Conservation (phyloP, 2,888 invertebrate genomes). For the Oegoconia quadripuncta region DNA sequence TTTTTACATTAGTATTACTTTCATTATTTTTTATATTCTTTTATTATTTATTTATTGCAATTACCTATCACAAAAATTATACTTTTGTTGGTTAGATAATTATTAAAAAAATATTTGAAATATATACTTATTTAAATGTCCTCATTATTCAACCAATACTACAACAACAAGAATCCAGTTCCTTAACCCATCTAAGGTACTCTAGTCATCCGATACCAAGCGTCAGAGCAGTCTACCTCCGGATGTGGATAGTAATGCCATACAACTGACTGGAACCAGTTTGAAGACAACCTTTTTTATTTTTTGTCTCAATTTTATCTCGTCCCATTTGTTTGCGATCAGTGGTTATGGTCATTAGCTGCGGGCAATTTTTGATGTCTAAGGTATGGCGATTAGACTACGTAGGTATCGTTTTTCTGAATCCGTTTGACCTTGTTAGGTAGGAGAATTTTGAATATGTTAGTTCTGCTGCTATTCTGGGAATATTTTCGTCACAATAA, state of each 20-base stretch:
- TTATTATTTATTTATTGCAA: no score
- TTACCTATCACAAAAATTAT: no score
- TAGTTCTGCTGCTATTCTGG: no score
- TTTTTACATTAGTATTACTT: no score
- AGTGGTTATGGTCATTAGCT: slow-evolving; percentile 45
- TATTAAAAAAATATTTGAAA: no score
- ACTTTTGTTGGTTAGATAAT: no score
- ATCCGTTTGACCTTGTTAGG: slow-evolving; percentile 28
- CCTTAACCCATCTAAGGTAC: not conserved
- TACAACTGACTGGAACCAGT: slow-evolving; percentile 48
- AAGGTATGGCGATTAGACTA: slow-evolving; percentile 31
- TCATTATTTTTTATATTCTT: no score
- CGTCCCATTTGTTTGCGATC: slow-evolving; percentile 54
- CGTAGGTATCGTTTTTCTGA: slow-evolving; percentile 30
- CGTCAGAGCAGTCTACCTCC: slow-evolving; percentile 50
- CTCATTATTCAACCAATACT: no score
- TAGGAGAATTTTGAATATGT: slow-evolving; percentile 22
- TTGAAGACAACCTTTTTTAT: slow-evolving; percentile 29
- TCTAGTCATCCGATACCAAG: slow-evolving; percentile 31
- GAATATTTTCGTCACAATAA: no score
- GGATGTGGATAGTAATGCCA: slow-evolving; percentile 56
- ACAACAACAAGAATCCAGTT: not conserved
- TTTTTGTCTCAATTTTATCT: slow-evolving; percentile 56
- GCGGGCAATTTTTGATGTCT: slow-evolving; percentile 32
- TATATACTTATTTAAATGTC: no score